Evolutionary conservation across 1,140 invertebrate species (phyloP).

Genomic region (Neodiprion lecontei): DNA sequence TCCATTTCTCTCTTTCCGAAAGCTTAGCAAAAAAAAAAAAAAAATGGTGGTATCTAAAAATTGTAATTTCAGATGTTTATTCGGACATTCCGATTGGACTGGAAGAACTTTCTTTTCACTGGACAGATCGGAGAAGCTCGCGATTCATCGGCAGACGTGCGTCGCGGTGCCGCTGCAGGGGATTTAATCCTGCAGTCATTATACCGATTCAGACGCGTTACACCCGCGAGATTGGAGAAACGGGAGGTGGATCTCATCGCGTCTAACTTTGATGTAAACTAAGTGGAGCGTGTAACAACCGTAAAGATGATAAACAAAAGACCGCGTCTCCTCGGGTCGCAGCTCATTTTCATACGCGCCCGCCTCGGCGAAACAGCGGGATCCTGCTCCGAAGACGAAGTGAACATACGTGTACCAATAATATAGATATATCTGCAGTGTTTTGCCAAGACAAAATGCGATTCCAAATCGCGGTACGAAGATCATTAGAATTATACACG

Average conservation of each 20-base stretch:
- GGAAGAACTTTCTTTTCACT: background rate
- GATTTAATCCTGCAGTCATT: background rate
- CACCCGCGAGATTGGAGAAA: too few relatives aligned
- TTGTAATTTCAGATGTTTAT: background rate
- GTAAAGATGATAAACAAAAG: slow-evolving; percentile 3
- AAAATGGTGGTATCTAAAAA: too few relatives aligned
- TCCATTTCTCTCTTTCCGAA: too few relatives aligned
- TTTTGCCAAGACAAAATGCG: background rate
- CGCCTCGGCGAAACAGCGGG: slow-evolving; percentile 3
- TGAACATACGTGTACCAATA: too few relatives aligned
- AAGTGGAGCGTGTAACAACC: slow-evolving; percentile 6
- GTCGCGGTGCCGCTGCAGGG: too few relatives aligned
- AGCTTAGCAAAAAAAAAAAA: too few relatives aligned
- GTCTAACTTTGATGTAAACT: background rate
- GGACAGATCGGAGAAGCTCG: background rate
- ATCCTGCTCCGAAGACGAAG: too few relatives aligned
- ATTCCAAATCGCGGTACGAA: background rate
- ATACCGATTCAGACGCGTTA: background rate
- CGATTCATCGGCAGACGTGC: background rate
- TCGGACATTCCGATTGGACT: background rate
- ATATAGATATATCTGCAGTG: too few relatives aligned
- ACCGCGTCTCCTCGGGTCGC: slow-evolving; percentile 1
- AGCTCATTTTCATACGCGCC: slow-evolving; percentile 7
- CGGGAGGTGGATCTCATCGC: background rate
- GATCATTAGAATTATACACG: too few relatives aligned